These are phyloP conservation scores for Helicolenus hilgendorfi DNA, from an alignment of 2,797 vertebrate species.

Conservation along the genomic window DNA sequence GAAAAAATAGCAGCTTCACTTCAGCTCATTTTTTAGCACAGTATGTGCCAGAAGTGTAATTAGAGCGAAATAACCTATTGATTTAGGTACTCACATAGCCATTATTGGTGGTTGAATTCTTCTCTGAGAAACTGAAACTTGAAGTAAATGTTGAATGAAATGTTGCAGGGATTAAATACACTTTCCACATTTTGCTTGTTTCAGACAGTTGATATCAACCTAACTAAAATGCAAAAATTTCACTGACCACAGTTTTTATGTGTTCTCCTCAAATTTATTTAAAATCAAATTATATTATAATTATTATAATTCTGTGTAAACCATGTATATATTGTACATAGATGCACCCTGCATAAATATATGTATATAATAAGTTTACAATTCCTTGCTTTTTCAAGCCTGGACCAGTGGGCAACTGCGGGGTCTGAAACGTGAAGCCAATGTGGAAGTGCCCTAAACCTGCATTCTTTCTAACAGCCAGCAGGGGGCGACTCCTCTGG, in stretches of 20 bases:
- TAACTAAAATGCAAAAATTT: neutral
- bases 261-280: neutral
- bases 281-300: neutral
- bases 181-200: neutral
- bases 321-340: neutral
- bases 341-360: neutral
- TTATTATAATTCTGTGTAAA: neutral
- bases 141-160: conserved; percentile 59
- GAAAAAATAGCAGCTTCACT: conserved; percentile 43
- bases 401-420: no score
- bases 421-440: no score
- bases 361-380: neutral
- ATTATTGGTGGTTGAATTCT: conserved; percentile 18
- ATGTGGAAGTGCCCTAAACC: no score
- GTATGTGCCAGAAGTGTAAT: conserved; percentile 18
- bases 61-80: conserved; percentile 28
- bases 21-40: neutral
- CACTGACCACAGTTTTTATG: no score
- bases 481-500: no score
- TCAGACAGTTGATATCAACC: neutral
- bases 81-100: conserved; percentile 36
- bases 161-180: conserved; percentile 6
- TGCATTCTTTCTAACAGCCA: no score
- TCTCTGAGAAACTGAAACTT: conserved; percentile 28
- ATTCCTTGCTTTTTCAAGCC: neutral